Evolutionary conservation across 2,113 vertebrate species (phyloP), one percentile per base, ranked within the genome.

Genomic region (Halcyon senegalensis): DNA sequence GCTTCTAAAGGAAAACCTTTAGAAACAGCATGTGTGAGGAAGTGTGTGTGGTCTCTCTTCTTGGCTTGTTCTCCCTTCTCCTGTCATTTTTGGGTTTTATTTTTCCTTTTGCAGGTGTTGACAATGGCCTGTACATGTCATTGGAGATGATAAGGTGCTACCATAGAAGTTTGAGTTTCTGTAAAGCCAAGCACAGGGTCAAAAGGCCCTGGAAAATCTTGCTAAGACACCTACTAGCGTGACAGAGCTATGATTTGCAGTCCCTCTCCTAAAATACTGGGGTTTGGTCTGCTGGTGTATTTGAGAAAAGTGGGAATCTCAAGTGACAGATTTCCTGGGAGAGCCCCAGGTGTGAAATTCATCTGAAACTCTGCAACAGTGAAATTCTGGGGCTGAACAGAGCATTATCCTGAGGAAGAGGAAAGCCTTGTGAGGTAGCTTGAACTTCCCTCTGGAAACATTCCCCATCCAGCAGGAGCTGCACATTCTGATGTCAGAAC

Each of bases 301-400:
- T 58, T 23, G 41, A 58, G 46, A 28, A 20, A 70, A 28, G 39
- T n/a, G 30, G 41, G 55, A 93, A 83, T 69, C 19, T 43, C 7
- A 6, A 63, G 43, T 20, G 50, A 79, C 33, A 70, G 72, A 50
- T 80, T 62, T 74, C 75, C 50, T 60, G 72, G 39, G 35, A 59
- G 46, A 87, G n/a, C 9, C 9, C 35, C 13, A 15, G 24, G 17
- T 75, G 58, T 66, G 33, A 84, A 62, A 17, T 44, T 77, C 33
- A 58, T 39, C 12, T 41, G 64, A 58, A 39, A 25, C 1, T 1
- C 1, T 1, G 33, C 5, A 31, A 44, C 41, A 37, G 55, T 16
- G 56, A 35, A 37, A 13, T 73, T 73, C 35, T 53, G 60, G 20
- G 30, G 41, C 46, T 33, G 51, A 76, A 16, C 50, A 59, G 39